Base-by-base conservation (phyloP, 2,888 invertebrate species). In the Acanthosoma haemorrhoidale region DNA sequence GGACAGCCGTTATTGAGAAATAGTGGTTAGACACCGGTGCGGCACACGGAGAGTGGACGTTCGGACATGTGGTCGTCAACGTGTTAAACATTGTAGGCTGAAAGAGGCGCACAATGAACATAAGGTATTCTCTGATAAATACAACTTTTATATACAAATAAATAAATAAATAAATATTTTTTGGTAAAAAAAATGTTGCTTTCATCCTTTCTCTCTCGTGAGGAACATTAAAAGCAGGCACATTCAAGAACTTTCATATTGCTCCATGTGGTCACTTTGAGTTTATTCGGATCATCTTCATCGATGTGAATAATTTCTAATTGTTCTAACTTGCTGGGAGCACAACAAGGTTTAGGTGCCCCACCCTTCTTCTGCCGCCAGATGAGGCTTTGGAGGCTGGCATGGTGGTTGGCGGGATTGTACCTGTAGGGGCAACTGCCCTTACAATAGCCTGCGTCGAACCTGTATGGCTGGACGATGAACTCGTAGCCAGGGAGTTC, bases 171-270 rank as follows among this genome's bases (percentile, higher is more conserved):
- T 61, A 61, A 61, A 61, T 61, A 61, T 32, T 61, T 36, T 61
- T 61, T 61, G 61, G 61, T 61, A 61, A 61, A 61, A 21, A 36
- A n/a, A n/a, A n/a, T 9, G 31, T 25, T 32, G 16, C 9, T 32
- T 16, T 16, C 31, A 59, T 32, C 32, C 36, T 39, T 13, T 29
- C 16, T 15, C 21, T 39, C 25, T 63, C 38, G 9, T 15, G 21
- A 72, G 72, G 72, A 72, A 72, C 72, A 70, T 41, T 83, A 88
- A 75, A 87, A 86, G 79, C 89, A 89, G 71, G 88, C 88, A 79
- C 89, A 89, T 79, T 89, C 88, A 68, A 86, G 79, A 51, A 89
- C 88, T 76, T 84, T 83, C 85, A 88, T 88, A 76, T 89, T 86
- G 75, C 85, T 85, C 88, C 88, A 88, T 68, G 84, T 85, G 66